These are phyloP conservation scores for Aptenodytes forsteri DNA, from an alignment of 2,113 vertebrate genomes.

Conservation along the genomic window DNA sequence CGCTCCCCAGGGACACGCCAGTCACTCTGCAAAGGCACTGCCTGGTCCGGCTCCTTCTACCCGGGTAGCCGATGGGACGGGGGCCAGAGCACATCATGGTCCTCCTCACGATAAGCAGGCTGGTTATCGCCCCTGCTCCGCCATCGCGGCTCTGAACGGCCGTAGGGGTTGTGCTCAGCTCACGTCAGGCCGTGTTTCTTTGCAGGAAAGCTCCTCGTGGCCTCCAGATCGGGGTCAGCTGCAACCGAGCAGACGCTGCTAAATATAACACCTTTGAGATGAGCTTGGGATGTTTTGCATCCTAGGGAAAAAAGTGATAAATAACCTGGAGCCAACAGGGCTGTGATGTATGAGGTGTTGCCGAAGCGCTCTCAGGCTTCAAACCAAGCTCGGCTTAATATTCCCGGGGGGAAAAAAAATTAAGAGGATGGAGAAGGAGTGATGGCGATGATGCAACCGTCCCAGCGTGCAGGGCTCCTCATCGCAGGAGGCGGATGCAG, in stretches of 20 bases:
- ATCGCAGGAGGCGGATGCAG: neutral
- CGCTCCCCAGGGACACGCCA: neutral
- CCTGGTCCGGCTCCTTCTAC: neutral
- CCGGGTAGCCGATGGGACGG: neutral
- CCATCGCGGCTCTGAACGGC: neutral
- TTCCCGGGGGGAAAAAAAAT: neutral
- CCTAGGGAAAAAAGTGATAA: neutral
- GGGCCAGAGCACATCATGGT: neutral
- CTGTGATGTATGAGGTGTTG: neutral
- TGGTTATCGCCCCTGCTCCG: neutral
- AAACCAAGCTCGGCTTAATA: neutral
- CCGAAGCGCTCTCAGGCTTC: neutral
- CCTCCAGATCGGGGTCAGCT: neutral
- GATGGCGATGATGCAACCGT: rapidly evolving
- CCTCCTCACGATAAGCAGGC: rapidly evolving
- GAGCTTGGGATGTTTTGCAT: neutral
- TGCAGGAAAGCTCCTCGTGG: neutral
- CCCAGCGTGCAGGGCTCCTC: neutral
- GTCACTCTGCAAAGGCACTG: neutral
- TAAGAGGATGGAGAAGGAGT: neutral
- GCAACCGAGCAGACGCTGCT: neutral
- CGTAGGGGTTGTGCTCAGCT: neutral
- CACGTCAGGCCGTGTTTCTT: neutral
- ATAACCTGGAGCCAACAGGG: neutral
- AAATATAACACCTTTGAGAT: neutral